These are phyloP conservation scores for Schizopygopsis pylzovi DNA, from an alignment of 2,797 vertebrate genomes.

Conservation along the genomic window DNA sequence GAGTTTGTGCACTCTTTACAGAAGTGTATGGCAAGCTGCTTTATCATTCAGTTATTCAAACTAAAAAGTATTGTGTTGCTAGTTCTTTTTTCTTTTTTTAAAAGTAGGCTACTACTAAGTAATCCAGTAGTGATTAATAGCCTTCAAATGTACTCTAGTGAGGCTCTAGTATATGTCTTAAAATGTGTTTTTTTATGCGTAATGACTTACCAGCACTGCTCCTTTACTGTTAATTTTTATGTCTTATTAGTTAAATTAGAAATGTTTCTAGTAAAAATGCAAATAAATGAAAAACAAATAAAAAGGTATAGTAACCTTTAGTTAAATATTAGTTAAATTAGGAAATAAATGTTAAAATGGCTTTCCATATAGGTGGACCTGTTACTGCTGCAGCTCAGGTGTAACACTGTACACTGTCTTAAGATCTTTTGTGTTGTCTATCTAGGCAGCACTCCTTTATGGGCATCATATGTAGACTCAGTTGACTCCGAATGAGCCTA, in stretches of 20 bases:
- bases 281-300: background rate
- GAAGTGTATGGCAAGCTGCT: slow-evolving; percentile 19
- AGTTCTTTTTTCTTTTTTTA: background rate
- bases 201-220: background rate
- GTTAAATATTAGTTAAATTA: background rate
- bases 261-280: background rate
- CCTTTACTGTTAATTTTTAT: background rate
- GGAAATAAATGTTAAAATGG: background rate
- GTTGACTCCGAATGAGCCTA: background rate
- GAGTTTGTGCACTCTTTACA: background rate
- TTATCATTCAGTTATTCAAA: background rate
- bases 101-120: background rate
- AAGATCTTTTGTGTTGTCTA: background rate
- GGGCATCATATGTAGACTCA: background rate
- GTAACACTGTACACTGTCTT: background rate
- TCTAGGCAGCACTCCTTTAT: background rate
- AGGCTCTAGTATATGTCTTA: background rate
- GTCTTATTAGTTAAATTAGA: background rate
- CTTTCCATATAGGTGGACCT: slow-evolving; percentile 26
- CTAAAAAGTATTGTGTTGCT: background rate
- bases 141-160: background rate
- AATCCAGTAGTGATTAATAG: background rate
- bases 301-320: background rate
- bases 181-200: background rate
- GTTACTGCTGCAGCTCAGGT: slow-evolving; percentile 32